phyloP scores from a whole-genome alignment of 2,888 invertebrate species.

The Nowickia ferox region DNA sequence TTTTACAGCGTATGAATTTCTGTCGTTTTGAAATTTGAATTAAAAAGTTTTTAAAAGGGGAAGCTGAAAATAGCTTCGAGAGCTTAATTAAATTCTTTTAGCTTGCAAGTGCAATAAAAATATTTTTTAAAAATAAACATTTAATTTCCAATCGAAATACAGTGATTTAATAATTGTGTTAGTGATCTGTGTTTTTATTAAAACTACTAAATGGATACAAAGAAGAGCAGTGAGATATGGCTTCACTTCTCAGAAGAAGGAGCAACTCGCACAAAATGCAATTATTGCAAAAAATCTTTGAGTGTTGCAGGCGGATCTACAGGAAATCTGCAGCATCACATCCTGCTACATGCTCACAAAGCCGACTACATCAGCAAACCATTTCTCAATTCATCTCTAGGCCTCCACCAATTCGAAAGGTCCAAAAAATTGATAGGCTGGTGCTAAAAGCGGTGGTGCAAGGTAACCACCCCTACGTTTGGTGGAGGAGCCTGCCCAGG shows the following conservation, averaged over 20 bases:
- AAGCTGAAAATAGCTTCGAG: too few species aligned
- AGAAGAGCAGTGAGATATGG: slow-evolving; percentile 14
- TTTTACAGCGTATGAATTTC: too few species aligned
- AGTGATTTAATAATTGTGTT: too few species aligned
- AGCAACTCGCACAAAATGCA: neutral
- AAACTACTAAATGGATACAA: too few species aligned
- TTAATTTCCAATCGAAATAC: too few species aligned
- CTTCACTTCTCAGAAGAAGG: neutral
- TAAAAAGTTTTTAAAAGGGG: too few species aligned
- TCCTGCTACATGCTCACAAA: too few species aligned
- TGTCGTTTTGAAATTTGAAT: too few species aligned
- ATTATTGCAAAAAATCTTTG: neutral
- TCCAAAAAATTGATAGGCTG: neutral
- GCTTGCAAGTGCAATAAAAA: too few species aligned
- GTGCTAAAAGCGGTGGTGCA: slow-evolving; percentile 2
- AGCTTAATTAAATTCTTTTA: too few species aligned
- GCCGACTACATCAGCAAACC: neutral
- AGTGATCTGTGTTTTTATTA: too few species aligned
- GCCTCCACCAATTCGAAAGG: neutral
- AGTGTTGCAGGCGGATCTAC: neutral
- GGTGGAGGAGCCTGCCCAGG: slow-evolving; percentile 9
- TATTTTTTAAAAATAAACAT: too few species aligned
- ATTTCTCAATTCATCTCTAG: neutral
- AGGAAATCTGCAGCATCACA: neutral
- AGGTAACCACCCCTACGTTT: slow-evolving; percentile 1